Evolutionary conservation across 2,888 invertebrate genomes (phyloP), one percentile per base, ranked within the genome.

Genomic region (Heliothis peltigera): DNA sequence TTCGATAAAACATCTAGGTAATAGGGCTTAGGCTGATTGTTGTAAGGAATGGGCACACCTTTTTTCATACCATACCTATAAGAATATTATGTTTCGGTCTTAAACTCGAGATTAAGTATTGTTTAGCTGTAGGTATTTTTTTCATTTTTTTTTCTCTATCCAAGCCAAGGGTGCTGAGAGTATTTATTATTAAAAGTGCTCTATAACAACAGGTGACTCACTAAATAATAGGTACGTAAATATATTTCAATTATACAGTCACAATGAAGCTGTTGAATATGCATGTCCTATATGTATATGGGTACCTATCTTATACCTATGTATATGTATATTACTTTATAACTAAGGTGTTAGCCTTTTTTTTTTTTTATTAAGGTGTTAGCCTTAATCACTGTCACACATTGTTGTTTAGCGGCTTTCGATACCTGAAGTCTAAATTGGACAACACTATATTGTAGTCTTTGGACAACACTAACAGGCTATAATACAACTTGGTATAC

Each of bases 41-140:
- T 25, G 17, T 35, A 15, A 52, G 22, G 43, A 59, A 46, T 47
- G 35, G 46, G 52, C 39, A 15, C 10, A 39, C 39, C 39, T 39
- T n/a, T n/a, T 39, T n/a, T 5, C 39, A n/a, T 39, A n/a, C 4
- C 4, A 4, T 32, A 12, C 10, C 8, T 32, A 8, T 0, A n/a
- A n/a, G n/a, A n/a, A n/a, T n/a, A n/a, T n/a, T n/a, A 10, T 25
- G 25, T 6, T 32, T 12, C 12, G 39, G 39, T 39, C 15, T n/a
- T n/a, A 39, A 39, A 15, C n/a, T 5, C 4, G 39, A 39, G n/a
- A 39, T 39, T 39, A 15, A n/a, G n/a, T 39, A 4, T n/a, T n/a
- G n/a, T 39, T 0, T 39, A 39, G 12, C 10, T 32, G 10, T 25
- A 32, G n/a, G n/a, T n/a, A n/a, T n/a, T n/a, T n/a, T n/a, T n/a